Evolutionary conservation across 92 coral and sea anemone genomes (phyloP), one percentile per base, ranked within the genome.

Genomic region (Muricea muricata): DNA sequence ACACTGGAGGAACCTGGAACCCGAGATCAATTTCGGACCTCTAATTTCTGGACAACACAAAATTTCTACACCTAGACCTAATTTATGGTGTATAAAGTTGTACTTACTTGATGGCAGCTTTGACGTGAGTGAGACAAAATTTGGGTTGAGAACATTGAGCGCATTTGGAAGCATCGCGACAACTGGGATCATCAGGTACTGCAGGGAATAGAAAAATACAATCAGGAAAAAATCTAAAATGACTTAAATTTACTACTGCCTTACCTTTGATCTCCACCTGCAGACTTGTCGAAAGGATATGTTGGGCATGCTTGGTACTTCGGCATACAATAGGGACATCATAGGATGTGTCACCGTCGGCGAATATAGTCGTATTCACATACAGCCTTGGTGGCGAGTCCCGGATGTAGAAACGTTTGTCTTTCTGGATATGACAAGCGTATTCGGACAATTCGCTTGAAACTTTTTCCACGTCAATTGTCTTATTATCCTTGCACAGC

Each of bases 261-360:
- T 73, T 23, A 40, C 79, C 33, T 73, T 10, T 73, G 15, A 74
- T 50, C 30, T 42, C 28, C 41, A 74, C 80, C 10, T 50, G 21
- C 26, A 74, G 63, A 15, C 37, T 46, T 6, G 60, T 18, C 9
- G 60, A 20, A 12, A 74, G 50, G 63, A 42, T 45, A 28, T 74
- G 80, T 4, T 29, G 61, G 40, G 80, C 17, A 74, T 74, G 63
- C 6, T 4, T 24, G 21, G 32, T 32, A 50, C 63, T 45, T 46
- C 80, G n/a, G 54, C 80, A 74, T 30, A 45, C 41, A 23, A 74
- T 18, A 45, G 80, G 60, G 61, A 74, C 63, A n/a, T 74, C 54
- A 32, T 74, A 42, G 54, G 63, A 21, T 25, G 33, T 48, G 9
- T 32, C 80, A 12, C 63, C 80, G 5, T 46, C 63, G 14, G 80